A percentile compares a stretch with the other conserved stretches of the same genome.
Evolutionary conservation across 1,140 invertebrate genomes (phyloP).

Genomic region (Aplysia californica): DNA sequence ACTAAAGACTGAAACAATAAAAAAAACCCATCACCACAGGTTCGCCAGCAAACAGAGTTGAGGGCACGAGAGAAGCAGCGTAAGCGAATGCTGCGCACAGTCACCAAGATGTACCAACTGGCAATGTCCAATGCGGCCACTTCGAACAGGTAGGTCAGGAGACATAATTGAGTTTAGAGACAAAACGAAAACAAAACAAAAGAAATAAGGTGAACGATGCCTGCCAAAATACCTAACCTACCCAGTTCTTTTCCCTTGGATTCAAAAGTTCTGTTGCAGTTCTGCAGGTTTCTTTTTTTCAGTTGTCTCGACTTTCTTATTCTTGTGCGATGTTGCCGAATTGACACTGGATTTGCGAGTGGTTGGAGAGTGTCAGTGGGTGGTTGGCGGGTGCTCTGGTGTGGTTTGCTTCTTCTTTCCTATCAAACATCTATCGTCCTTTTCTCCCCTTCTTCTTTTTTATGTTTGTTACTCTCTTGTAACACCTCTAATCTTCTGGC

Average conservation of each 20-base stretch:
- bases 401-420: too few species aligned
- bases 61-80: conserved; percentile 9
- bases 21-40: too few species aligned
- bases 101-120: conserved; percentile 57
- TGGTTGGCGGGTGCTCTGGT: too few species aligned
- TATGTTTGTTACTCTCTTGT: too few species aligned
- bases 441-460: too few species aligned
- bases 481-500: too few species aligned
- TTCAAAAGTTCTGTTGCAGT: not conserved
- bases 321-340: not conserved
- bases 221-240: not conserved
- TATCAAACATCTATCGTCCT: too few species aligned
- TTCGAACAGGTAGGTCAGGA: conserved; percentile 45
- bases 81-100: not conserved
- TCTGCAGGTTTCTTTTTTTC: not conserved
- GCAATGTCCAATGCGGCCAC: conserved; percentile 59
- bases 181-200: too few species aligned
- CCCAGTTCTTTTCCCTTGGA: not conserved
- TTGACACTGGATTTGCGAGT: too few species aligned
- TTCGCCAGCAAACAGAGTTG: conserved; percentile 7
- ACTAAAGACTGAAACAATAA: too few species aligned
- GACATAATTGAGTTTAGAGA: not conserved
- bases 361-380: too few species aligned
- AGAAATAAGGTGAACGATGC: too few species aligned
- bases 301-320: not conserved